These are phyloP conservation scores for Philopotamus ludificatus DNA, from an alignment of 1,140 invertebrate genomes.

Conservation along the genomic window DNA sequence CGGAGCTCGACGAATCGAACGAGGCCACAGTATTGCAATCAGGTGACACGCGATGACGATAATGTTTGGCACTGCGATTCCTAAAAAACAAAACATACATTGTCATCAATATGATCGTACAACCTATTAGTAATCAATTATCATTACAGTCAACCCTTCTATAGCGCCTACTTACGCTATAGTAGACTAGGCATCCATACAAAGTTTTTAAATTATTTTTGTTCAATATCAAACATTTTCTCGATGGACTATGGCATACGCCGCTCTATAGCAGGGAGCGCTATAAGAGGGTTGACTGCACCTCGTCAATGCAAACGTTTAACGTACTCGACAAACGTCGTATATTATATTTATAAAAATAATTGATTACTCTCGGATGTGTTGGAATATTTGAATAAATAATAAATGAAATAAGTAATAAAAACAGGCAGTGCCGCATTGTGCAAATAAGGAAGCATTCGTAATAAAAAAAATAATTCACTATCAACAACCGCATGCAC, in stretches of 20 bases:
- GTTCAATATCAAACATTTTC: no score
- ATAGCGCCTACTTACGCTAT: no score
- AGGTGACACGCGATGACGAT: conserved; percentile 79
- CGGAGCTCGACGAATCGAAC: conserved; percentile 80
- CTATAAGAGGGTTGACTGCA: no score
- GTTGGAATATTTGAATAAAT: no score
- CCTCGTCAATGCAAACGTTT: no score
- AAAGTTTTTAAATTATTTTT: no score
- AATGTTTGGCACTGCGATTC: conserved; percentile 78
- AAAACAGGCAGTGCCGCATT: not conserved
- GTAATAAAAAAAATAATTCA: not conserved
- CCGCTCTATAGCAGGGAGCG: no score
- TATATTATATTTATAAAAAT: no score
- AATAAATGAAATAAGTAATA: not conserved
- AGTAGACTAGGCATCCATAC: no score
- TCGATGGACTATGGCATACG: no score
- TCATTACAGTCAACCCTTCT: not conserved
- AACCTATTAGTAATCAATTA: not conserved
- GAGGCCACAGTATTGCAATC: conserved; percentile 87
- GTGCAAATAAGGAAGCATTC: not conserved
- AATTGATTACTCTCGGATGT: no score
- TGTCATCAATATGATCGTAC: not conserved
- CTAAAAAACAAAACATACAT: conserved; percentile 49
- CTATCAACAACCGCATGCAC: not conserved
- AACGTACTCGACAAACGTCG: no score